Evolutionary conservation across 2,797 vertebrate species (phyloP).

Genomic region (Emydoidea blandingii): DNA sequence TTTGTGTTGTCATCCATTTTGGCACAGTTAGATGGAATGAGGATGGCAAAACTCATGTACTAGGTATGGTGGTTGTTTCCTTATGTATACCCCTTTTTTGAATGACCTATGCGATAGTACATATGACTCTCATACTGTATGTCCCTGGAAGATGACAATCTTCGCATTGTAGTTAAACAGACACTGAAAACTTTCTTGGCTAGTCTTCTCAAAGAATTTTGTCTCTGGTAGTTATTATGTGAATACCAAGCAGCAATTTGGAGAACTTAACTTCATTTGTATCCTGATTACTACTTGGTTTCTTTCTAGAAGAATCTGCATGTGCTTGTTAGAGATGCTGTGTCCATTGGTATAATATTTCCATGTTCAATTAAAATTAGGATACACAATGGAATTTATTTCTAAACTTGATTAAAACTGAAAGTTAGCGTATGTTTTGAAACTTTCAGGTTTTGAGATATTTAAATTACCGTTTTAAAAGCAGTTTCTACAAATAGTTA

Average conservation of each 20-base stretch:
- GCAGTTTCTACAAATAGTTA: not conserved
- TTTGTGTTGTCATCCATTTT: not conserved
- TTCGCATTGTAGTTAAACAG: not conserved
- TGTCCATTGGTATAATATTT: not conserved
- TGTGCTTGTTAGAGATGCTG: not conserved
- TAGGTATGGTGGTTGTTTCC: not conserved
- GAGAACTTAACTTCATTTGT: not conserved
- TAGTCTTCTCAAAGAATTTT: not conserved
- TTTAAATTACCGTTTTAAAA: not conserved
- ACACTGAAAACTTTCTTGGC: not conserved
- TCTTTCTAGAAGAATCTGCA: not conserved
- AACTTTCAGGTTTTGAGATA: not conserved
- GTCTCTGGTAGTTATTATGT: not conserved
- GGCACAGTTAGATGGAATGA: not conserved
- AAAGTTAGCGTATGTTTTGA: not conserved
- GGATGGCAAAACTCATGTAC: not conserved
- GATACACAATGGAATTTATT: not conserved
- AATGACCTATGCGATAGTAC: not conserved
- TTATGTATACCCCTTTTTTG: not conserved
- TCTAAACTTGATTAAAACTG: not conserved
- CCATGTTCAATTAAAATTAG: not conserved
- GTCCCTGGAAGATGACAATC: not conserved
- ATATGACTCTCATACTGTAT: not conserved
- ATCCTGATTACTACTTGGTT: not conserved
- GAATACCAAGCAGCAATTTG: not conserved